Base-by-base conservation (phyloP, 2,888 invertebrate genomes). In the Blastobasis lacticolella region DNA sequence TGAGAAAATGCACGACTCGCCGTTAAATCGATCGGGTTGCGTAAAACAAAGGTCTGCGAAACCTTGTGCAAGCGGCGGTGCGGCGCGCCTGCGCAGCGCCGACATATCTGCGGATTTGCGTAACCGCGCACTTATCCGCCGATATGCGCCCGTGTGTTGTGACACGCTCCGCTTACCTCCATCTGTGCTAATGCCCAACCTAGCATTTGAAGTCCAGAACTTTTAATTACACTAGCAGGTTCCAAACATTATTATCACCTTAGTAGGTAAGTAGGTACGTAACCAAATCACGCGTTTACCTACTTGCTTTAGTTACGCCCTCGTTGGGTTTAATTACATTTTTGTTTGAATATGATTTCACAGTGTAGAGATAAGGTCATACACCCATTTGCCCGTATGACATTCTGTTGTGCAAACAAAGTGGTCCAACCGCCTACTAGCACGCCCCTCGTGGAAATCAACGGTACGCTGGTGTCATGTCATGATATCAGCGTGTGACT, bases 21-120 rank as follows among this genome's bases (percentile, higher is more conserved):
- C 82, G 81, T 86, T 86, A 84, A 87, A 85, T 84, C 84, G 85
- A 87, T 84, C 82, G 73, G 73, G 83, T 88, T 88, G 87, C 87
- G 85, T 86, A 87, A 88, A 88, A 88, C 88, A 88, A 88, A 88
- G 88, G 87, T 88, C 87, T 87, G 85, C 79, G 77, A 82, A 86
- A 79, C 84, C 87, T 87, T 87, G 88, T 87, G 87, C 83, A 88
- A 87, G 85, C 85, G 81, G 85, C 85, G 81, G 81, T 81, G 81
- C 84, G 84, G 80, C 79, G 76, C 81, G 80, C 74, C 72, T 42
- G 71, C 69, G 52, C 66, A 52, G 61, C 56, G 76, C 82, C 81
- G 80, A 87, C 86, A 87, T 87, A 87, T 88, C 87, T 88, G 81
- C 81, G 73, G 83, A 84, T 88, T 88, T 88, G 86, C 87, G 88